Evolutionary conservation across 2,797 vertebrate species (phyloP), one percentile per base, ranked within the genome.

Genomic region (Enteromius viviparus): DNA sequence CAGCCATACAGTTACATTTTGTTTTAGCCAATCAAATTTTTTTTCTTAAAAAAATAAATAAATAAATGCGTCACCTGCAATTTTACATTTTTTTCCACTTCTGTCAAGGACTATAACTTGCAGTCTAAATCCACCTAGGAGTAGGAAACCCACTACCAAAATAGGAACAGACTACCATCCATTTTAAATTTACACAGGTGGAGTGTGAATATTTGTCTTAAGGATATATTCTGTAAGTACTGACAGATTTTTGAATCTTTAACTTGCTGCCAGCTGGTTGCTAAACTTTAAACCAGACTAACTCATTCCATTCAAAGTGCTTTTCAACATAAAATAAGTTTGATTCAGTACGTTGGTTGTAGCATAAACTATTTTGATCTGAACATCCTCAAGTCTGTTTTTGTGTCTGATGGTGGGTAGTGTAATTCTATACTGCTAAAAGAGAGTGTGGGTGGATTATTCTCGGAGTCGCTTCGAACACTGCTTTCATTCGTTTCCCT

Each of bases 401-500:
- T 40, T 81, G 68, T 82, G 53, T 85, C 60, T 82, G 71, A 68
- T 49, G 47, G 23, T 69, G 37, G 23, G 51, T 72, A 42, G 21
- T 76, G 78, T 74, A 75, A 76, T 83, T 87, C 71, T 80, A 80
- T 71, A 55, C 23, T 68, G 51, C 62, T 76, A 79, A 78, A 71
- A 83, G 51, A 80, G 49, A 40, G 74, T 80, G 84, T 17, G 42
- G 29, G 72, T 80, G 84, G 3, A 88, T 88, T 87, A 79, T 87
- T 87, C 81, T 84, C 58, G 78, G 78, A 85, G 76, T 37, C 15
- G 29, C 75, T 80, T 85, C 51, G 47, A 21, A 53, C 66, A 75
- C 89, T 87, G 82, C 62, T 87, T 81, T 85, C 64, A 55, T 80
- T 80, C 81, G 84, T 86, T 87, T 78, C 75, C 26, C 62, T 66